Evolutionary conservation across 2,888 invertebrate species (phyloP), one percentile per base, ranked within the genome.

Genomic region (Caenorhabditis afra): DNA sequence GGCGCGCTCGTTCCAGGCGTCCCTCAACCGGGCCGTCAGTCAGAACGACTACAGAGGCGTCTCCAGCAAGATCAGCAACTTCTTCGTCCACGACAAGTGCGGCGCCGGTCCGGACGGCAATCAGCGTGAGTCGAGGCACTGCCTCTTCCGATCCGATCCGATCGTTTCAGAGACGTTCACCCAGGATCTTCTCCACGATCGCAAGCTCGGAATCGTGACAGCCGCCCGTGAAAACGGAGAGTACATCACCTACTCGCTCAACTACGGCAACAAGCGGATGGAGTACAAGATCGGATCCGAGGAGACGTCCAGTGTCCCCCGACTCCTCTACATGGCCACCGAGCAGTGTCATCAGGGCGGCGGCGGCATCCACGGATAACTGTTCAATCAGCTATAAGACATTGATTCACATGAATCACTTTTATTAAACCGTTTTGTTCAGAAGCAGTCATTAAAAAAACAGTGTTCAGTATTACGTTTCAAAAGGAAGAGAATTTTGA

Each of bases 131-230:
- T 52, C 1, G 49, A 12, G 12, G 44, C 5, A 11, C 14, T 3
- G 1, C 22, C 11, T n/a, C n/a, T 7, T 29, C 29, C 29, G 29
- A 29, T 7, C 29, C 29, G 29, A 29, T 7, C 3, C 29, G 4
- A 29, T 29, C 29, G 3, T 23, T 52, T 14, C 52, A 52, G 49
- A 20, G 3, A 22, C 20, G 10, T 52, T 52, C 29, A 20, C 20
- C 3, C 11, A 18, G 29, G 3, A 3, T 1, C 52, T 52, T 12
- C 11, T 52, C 1, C 5, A 1, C 29, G 29, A 52, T 23, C 52
- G 52, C 29, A 52, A 52, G n/a, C 52, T 52, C 29, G 52, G 52
- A 12, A n/a, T 52, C 18, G 52, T 52, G 52, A 52, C 52, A 1
- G 14, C n/a, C 29, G 52, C 52, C 8, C 23, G 52, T 14, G 52